These are phyloP conservation scores for Urocolius indicus DNA, from an alignment of 2,113 vertebrate genomes.

Conservation along the genomic window DNA sequence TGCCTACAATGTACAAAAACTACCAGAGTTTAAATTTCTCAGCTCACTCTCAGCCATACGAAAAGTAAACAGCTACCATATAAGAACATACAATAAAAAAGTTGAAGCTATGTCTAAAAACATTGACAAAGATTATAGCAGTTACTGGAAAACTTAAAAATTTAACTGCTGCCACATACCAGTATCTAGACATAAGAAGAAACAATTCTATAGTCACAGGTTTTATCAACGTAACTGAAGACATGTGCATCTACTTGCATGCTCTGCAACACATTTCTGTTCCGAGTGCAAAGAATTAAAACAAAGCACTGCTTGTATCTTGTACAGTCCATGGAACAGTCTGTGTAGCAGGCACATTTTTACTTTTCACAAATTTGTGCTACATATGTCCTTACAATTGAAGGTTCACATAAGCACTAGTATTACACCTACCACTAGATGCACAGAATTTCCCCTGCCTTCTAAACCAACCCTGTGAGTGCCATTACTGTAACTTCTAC, in stretches of 20 bases:
- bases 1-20: neutral
- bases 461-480: neutral
- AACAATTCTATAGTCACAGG: neutral
- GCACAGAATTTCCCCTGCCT: neutral
- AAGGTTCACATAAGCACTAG: neutral
- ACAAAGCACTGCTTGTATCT: neutral
- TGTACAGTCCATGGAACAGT: neutral
- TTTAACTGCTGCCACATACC: neutral
- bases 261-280: neutral
- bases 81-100: constrained; percentile 5
- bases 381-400: neutral
- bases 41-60: neutral
- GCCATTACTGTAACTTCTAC: neutral
- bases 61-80: constrained; percentile 20
- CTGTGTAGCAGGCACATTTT: neutral
- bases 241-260: neutral
- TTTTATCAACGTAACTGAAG: neutral
- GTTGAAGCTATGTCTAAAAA: constrained; percentile 12
- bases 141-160: constrained; percentile 12
- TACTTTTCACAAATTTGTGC: neutral
- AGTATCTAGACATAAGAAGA: neutral
- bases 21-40: neutral
- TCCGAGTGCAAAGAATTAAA: neutral
- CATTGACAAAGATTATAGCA: neutral
- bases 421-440: neutral